Conservation (phyloP, 1,140 invertebrate species). For the Solenopsis fugax region DNA sequence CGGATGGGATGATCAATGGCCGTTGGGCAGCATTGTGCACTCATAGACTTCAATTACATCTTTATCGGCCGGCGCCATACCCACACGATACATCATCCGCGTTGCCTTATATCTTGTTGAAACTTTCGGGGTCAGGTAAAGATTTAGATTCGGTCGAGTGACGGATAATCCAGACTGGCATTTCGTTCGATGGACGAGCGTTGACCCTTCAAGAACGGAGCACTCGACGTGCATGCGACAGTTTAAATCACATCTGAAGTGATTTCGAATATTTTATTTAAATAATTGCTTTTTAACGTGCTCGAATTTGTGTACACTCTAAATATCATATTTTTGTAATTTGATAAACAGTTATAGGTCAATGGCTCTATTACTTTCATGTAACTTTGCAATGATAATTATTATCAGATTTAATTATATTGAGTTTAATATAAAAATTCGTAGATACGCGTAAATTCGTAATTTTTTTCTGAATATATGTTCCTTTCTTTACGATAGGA, state of each 20-base stretch:
- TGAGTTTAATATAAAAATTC: not conserved
- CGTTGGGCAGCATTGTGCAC: conserved; percentile 48
- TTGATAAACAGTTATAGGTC: not conserved
- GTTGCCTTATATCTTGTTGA: conserved; percentile 43
- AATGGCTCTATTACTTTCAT: not conserved
- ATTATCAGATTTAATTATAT: conserved; percentile 6
- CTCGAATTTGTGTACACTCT: not conserved
- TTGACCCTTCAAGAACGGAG: not conserved
- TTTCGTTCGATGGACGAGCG: not conserved
- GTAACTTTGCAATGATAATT: not conserved
- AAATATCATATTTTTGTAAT: conserved; percentile 1
- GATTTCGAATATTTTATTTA: not conserved
- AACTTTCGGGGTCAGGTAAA: conserved; percentile 72
- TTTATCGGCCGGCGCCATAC: conserved; percentile 73
- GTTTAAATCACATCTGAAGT: not conserved
- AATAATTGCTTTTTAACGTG: not conserved
- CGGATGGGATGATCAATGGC: conserved; percentile 75
- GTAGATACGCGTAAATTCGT: not conserved
- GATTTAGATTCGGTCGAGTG: conserved; percentile 70
- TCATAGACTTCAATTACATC: conserved; percentile 73
- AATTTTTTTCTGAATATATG: conserved; percentile 5
- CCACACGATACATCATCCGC: conserved; percentile 74
- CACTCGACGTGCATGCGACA: conserved; percentile 2
- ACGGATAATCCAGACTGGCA: conserved; percentile 28
- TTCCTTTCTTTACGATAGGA: not conserved